Percentiles rank a stretch among this genome's conserved stretches.
Evolutionary conservation across 2,113 vertebrate species (phyloP).

Genomic region (Epinephelus lanceolatus): DNA sequence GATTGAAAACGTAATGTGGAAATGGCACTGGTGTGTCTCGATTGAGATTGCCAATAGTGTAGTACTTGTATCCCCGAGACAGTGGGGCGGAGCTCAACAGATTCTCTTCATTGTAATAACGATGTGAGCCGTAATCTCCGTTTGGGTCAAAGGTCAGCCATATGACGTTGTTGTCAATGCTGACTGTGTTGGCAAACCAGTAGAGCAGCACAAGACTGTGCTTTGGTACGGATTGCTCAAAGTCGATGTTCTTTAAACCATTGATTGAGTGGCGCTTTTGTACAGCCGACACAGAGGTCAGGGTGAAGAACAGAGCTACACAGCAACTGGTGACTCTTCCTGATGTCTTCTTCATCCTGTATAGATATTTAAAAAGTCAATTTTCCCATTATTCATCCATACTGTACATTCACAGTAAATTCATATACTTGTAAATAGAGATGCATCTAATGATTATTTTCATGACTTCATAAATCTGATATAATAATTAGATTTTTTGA

Average conservation of each 20-base stretch:
- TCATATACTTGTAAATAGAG: neutral
- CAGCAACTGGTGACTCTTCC: constrained; percentile 10
- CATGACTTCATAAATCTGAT: neutral
- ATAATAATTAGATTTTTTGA: neutral
- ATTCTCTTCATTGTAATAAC: constrained; percentile 65
- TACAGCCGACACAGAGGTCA: constrained; percentile 36
- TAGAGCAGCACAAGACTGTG: constrained; percentile 74
- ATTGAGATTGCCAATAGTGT: constrained; percentile 70
- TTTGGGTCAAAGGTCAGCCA: constrained; percentile 63
- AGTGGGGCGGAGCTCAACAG: constrained; percentile 16
- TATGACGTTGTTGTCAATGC: constrained; percentile 57
- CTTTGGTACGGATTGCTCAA: constrained; percentile 47
- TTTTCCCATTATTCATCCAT: neutral
- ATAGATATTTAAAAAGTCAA: constrained; percentile 5
- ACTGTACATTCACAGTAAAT: neutral
- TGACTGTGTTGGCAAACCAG: constrained; percentile 71
- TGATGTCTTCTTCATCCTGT: constrained; percentile 46
- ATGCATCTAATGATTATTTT: neutral
- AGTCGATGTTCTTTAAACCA: constrained; percentile 62
- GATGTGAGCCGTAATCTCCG: constrained; percentile 67
- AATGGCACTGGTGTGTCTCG: neutral
- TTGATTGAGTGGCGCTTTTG: constrained; percentile 46
- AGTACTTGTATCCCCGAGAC: constrained; percentile 50
- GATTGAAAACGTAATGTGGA: constrained; percentile 55
- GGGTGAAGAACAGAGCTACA: constrained; percentile 28